phyloP scores from a whole-genome alignment of 2,113 vertebrate species.

The Bucco capensis region DNA sequence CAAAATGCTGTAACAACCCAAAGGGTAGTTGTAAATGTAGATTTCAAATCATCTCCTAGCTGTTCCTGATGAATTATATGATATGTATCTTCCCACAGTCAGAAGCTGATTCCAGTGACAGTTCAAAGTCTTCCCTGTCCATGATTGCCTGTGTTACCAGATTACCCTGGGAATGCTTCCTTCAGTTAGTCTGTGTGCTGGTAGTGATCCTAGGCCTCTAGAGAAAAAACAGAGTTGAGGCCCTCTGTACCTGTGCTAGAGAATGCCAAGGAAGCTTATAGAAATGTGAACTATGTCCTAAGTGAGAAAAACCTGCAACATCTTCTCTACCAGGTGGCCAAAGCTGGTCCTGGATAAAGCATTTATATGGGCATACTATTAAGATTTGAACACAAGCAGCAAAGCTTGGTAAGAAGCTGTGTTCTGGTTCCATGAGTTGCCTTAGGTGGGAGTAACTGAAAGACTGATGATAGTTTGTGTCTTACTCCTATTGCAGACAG shows the following conservation, averaged over 20 bases:
- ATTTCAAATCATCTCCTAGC: not conserved
- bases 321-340: not conserved
- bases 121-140: not conserved
- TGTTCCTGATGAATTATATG: not conserved
- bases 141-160: not conserved
- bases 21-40: not conserved
- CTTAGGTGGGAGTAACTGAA: not conserved
- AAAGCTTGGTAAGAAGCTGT: not conserved
- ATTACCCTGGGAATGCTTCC: not conserved
- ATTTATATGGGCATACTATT: not conserved
- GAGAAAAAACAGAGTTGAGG: not conserved
- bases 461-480: not conserved
- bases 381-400: not conserved
- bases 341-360: not conserved
- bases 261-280: not conserved
- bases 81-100: not conserved
- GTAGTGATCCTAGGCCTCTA: not conserved
- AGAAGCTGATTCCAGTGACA: not conserved
- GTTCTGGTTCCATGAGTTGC: not conserved
- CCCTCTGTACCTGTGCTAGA: not conserved
- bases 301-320: not conserved
- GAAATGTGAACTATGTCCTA: not conserved
- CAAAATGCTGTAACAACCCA: not conserved
- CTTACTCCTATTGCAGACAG: not conserved
- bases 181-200: not conserved